Conservation (phyloP, 1,140 invertebrate species). For the Zaprionus inermis region DNA sequence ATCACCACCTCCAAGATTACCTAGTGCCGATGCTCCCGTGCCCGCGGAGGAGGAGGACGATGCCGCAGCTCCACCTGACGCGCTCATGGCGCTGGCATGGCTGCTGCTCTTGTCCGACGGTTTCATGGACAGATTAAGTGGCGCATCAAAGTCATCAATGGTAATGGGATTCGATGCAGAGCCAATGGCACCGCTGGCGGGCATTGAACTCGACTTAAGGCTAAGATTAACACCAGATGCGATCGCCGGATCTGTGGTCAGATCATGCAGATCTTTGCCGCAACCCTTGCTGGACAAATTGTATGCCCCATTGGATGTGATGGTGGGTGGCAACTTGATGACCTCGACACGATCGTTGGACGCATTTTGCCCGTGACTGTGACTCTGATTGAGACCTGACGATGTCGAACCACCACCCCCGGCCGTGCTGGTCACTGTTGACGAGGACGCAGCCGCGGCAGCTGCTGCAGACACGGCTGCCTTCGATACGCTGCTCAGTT, state of each 20-base stretch:
- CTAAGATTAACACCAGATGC: constrained; percentile 76
- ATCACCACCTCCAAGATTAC: constrained; percentile 44
- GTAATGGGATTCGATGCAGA: constrained; percentile 84
- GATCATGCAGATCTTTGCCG: constrained; percentile 71
- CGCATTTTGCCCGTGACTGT: constrained; percentile 41
- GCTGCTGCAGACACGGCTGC: constrained; percentile 31
- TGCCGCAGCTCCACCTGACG: constrained; percentile 9
- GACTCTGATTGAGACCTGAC: background rate
- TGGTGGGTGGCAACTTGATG: constrained; percentile 89
- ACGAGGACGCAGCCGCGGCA: constrained; percentile 8
- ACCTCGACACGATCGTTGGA: constrained; percentile 89
- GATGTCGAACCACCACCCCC: background rate
- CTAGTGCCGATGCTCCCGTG: constrained; percentile 39
- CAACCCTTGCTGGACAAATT: constrained; percentile 79
- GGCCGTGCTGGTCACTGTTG: constrained; percentile 21
- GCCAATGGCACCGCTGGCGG: constrained; percentile 69
- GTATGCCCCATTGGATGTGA: constrained; percentile 83
- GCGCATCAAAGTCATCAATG: constrained; percentile 88
- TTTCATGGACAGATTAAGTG: constrained; percentile 92
- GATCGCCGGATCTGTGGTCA: constrained; percentile 62
- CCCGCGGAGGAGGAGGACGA: constrained; percentile 8
- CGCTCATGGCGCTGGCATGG: background rate
- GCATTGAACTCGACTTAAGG: constrained; percentile 70
- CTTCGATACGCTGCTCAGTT: constrained; percentile 53
- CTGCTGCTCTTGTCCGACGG: constrained; percentile 85